Evolutionary conservation across 92 coral and sea anemone genomes (phyloP).

Genomic region (Actinernus sp.): DNA sequence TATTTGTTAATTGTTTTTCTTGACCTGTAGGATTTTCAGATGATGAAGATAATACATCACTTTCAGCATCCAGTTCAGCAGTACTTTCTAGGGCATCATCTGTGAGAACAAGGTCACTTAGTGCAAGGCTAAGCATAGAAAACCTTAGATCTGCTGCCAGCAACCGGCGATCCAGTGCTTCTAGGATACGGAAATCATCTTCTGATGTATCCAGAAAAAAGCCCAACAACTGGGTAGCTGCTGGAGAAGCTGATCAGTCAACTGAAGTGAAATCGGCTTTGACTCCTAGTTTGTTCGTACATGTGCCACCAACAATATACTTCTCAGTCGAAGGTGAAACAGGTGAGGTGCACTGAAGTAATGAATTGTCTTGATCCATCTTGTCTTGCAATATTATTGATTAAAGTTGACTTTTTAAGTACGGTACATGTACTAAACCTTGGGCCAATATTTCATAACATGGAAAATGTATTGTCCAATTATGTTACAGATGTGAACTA

Average conservation of each 20-base stretch:
- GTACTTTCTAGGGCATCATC: slow-evolving; percentile 59
- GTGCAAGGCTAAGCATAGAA: slow-evolving; percentile 52
- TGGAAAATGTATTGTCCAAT: too few species aligned
- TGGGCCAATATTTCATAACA: too few species aligned
- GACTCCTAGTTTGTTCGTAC: slow-evolving; percentile 81
- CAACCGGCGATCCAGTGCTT: slow-evolving; percentile 21
- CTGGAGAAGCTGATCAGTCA: slow-evolving; percentile 39
- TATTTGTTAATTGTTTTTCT: too few species aligned
- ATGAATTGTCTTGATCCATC: too few species aligned
- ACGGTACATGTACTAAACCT: too few species aligned
- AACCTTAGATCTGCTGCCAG: slow-evolving; percentile 10
- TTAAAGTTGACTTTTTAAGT: too few species aligned
- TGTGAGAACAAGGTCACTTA: slow-evolving; percentile 67
- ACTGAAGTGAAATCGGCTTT: slow-evolving; percentile 66
- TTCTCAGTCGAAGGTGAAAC: slow-evolving; percentile 91
- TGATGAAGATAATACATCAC: slow-evolving; percentile 53
- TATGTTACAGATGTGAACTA: too few species aligned
- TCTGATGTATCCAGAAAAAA: slow-evolving; percentile 24
- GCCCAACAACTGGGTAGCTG: slow-evolving; percentile 67
- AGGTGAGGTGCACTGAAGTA: slow-evolving; percentile 80
- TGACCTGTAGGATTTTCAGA: slow-evolving; percentile 31
- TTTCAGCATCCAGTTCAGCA: slow-evolving; percentile 49
- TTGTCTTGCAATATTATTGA: too few species aligned
- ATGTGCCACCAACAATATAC: slow-evolving; percentile 78
- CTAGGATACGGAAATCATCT: not conserved